These are phyloP conservation scores for Fragum whitleyi DNA, from an alignment of 2,888 invertebrate species.

Conservation along the genomic window DNA sequence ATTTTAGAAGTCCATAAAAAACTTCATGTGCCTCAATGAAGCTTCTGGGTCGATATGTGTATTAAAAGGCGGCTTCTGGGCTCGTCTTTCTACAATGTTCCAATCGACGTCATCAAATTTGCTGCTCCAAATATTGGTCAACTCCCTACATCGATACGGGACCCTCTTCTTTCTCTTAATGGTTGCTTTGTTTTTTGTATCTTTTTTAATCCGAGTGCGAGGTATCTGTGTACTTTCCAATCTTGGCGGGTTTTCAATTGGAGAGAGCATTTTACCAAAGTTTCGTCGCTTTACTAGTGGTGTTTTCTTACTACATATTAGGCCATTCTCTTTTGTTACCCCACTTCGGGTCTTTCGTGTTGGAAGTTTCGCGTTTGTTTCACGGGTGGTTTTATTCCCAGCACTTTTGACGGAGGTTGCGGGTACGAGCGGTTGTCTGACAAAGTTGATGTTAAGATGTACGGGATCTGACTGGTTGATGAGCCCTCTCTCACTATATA, in stretches of 20 bases:
- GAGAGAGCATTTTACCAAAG: neutral
- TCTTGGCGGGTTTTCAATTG: neutral
- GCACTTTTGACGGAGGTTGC: neutral
- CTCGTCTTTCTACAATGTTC: slow-evolving; percentile 62
- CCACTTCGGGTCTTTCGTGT: neutral
- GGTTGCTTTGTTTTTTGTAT: neutral
- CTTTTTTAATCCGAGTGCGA: neutral
- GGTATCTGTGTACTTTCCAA: neutral
- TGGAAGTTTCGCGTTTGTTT: neutral
- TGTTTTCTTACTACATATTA: neutral
- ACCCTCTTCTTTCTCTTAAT: neutral
- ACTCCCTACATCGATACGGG: neutral
- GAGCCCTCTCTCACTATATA: slow-evolving; percentile 50
- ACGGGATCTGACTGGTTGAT: slow-evolving; percentile 45
- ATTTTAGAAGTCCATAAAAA: slow-evolving; percentile 38
- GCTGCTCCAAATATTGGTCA: slow-evolving; percentile 6
- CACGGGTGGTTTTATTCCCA: neutral
- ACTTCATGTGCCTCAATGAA: slow-evolving; percentile 44
- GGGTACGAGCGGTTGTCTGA: slow-evolving; percentile 27
- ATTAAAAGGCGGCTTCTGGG: slow-evolving; percentile 66
- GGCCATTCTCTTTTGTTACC: neutral
- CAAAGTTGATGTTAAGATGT: slow-evolving; percentile 66
- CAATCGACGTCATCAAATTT: slow-evolving; percentile 35
- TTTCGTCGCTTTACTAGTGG: neutral
- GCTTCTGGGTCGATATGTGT: slow-evolving; percentile 64